Base-by-base conservation (phyloP, 2,113 vertebrate genomes). In the Rhombomys opimus region DNA sequence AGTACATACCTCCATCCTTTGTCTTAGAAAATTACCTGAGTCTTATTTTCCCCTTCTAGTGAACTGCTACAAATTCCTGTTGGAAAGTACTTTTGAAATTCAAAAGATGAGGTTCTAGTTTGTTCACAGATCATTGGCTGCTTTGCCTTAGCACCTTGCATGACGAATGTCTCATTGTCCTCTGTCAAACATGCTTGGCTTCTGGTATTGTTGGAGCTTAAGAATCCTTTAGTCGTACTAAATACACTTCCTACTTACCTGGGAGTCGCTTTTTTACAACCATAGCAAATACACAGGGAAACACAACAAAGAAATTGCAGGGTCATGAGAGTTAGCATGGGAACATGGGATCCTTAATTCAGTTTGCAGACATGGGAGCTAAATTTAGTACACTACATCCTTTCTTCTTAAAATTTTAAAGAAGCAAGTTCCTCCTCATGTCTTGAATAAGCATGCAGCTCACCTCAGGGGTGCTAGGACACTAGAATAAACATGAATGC, bases 101-200 rank as follows among this genome's bases (percentile, higher is more conserved):
- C 87, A 80, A 89, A 91, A 98, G 97, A 97, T 96, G 97, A 98
- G 98, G 90, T 97, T 95, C 87, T 94, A 1, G 93, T 95, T 97
- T 87, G 94, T 97, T 94, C 96, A 97, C 93, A 95, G 94, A 97
- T 97, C 95, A 92, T 87, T 96, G 88, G n/a, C 90, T 98, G 52
- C 84, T 98, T 95, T 96, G 68, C 94, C 89, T 96, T 98, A 96
- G 97, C 94, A 96, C 95, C 97, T 98, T 97, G 93, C 95, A 95
- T 98, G 98, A 98, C 98, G 98, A 98, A 98, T 97, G 96, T 97
- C 41, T 97, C 92, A 92, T 96, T 98, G 97, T 94, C 82, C 93
- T 93, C 76, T 94, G 84, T 57, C 57, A 57, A 46, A 57, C 57
- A 57, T 8, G 57, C 57, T 15, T 57, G 57, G 57, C 57, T 57